phyloP scores from a whole-genome alignment of 2,113 vertebrate species.

The Cariama cristata region DNA sequence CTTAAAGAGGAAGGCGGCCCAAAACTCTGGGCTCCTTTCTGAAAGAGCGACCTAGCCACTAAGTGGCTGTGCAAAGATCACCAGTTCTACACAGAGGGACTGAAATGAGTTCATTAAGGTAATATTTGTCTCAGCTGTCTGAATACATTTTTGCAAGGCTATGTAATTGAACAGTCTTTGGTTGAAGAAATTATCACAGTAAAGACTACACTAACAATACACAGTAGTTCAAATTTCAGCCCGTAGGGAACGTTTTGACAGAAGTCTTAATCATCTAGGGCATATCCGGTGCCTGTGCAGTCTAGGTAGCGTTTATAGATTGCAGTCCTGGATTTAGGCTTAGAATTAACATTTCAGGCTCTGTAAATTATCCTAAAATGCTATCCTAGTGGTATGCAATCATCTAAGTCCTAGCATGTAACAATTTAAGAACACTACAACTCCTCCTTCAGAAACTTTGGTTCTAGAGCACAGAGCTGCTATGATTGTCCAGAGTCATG shows the following conservation, averaged over 20 bases:
- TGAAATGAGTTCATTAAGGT: background rate
- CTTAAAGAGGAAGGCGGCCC: background rate
- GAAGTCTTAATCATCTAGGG: background rate
- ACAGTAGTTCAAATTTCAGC: background rate
- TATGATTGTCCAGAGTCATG: background rate
- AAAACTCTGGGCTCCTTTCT: background rate
- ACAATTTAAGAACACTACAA: background rate
- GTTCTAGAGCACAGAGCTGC: background rate
- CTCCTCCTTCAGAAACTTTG: background rate
- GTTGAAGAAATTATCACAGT: background rate
- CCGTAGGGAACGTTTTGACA: background rate
- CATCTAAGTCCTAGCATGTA: background rate
- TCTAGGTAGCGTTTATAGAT: background rate
- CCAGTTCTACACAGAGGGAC: background rate
- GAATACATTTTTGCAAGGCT: background rate
- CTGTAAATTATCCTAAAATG: background rate
- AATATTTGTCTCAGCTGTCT: background rate
- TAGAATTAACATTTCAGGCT: background rate
- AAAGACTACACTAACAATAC: background rate
- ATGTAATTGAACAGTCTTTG: background rate
- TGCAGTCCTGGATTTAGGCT: background rate
- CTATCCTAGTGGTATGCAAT: background rate
- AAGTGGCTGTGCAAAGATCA: background rate
- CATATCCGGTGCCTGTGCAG: background rate
- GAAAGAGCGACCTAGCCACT: background rate